Conservation (phyloP, 1,140 invertebrate species). For the Whitmania pigra region DNA sequence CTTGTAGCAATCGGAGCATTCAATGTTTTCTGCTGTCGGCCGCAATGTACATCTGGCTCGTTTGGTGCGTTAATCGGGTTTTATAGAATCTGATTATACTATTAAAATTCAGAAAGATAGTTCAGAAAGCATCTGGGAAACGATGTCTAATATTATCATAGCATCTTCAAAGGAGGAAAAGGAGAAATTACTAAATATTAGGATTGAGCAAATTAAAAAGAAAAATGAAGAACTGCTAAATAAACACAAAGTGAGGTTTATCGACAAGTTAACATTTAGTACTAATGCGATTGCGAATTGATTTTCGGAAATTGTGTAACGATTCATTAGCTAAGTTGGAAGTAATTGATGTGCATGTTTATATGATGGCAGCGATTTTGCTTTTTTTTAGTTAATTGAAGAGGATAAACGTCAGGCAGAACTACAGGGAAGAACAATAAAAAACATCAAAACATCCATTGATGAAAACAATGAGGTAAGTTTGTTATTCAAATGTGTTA, state of each 20-base stretch:
- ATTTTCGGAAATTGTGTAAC: background rate
- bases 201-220: slow-evolving; percentile 14
- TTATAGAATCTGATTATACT: no score
- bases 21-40: no score
- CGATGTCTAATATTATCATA: no score
- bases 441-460: background rate
- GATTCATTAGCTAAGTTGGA: background rate
- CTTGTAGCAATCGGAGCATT: no score
- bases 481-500: no score
- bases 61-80: no score
- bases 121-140: no score
- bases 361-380: background rate
- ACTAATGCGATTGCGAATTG: background rate
- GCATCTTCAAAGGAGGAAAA: slow-evolving; percentile 13
- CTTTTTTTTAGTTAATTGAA: slow-evolving; percentile 4
- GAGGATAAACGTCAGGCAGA: slow-evolving; percentile 12
- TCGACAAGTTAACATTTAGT: no score
- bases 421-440: slow-evolving; percentile 1
- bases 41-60: no score
- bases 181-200: slow-evolving; percentile 5
- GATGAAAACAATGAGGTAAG: no score
- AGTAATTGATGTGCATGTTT: background rate
- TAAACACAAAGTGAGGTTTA: background rate
- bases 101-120: no score
- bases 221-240: slow-evolving; percentile 9